Evolutionary conservation across 2,888 invertebrate genomes (phyloP).

Genomic region (Malacosoma neustria): DNA sequence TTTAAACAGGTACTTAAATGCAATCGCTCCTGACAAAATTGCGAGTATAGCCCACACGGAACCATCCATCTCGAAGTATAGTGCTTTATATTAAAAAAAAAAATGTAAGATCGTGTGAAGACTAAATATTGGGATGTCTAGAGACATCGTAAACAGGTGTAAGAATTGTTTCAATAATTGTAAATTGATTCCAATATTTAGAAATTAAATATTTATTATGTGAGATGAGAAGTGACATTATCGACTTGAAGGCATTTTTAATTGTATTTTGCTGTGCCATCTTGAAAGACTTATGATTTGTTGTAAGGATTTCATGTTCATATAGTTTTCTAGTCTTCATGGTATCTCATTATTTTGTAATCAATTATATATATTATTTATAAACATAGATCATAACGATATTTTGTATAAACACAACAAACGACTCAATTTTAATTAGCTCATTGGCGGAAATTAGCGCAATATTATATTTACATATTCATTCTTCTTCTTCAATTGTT

Average conservation of each 20-base stretch:
- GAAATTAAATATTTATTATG: conserved; percentile 38
- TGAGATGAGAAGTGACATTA: conserved; percentile 44
- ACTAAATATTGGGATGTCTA: conserved; percentile 65
- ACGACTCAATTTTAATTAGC: conserved; percentile 27
- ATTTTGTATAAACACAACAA: conserved; percentile 38
- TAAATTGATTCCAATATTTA: conserved; percentile 69
- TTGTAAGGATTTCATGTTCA: conserved; percentile 73
- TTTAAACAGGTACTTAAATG: conserved; percentile 9
- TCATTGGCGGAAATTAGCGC: conserved; percentile 42
- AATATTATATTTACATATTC: conserved; percentile 26
- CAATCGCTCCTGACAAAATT: conserved; percentile 15
- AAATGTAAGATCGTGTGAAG: conserved; percentile 45
- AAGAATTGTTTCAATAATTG: conserved; percentile 65
- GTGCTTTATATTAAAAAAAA: conserved; percentile 45
- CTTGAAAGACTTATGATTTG: conserved; percentile 69
- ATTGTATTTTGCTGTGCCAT: conserved; percentile 65
- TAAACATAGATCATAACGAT: conserved; percentile 40
- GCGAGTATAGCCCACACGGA: conserved; percentile 39
- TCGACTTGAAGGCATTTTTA: conserved; percentile 62
- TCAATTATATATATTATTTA: conserved; percentile 40
- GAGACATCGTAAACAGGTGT: conserved; percentile 59
- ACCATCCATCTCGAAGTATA: conserved; percentile 39
- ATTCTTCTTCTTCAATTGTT: conserved; percentile 22
- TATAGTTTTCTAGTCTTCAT: conserved; percentile 73
- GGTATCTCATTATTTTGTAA: conserved; percentile 66